Evolutionary conservation across 2,113 vertebrate species (phyloP).

Genomic region (Tyto alba): DNA sequence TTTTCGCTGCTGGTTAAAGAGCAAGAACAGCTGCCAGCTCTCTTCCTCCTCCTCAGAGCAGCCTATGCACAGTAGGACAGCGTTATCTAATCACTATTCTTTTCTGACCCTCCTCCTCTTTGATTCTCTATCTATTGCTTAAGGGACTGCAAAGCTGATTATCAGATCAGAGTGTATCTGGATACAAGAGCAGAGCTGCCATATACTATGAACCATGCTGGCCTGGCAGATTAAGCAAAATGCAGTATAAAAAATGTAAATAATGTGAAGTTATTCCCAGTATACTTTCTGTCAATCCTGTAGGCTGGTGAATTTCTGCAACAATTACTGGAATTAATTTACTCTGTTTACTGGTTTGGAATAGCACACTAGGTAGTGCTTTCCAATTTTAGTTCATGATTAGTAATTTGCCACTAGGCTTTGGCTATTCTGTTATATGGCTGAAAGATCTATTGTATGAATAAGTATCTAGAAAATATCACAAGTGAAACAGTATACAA

Average conservation of each 20-base stretch:
- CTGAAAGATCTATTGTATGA: not conserved
- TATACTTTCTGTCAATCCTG: not conserved
- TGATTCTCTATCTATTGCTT: not conserved
- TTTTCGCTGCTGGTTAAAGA: not conserved
- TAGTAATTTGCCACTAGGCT: not conserved
- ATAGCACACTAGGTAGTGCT: not conserved
- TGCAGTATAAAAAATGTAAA: not conserved
- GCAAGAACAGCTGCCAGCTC: not conserved
- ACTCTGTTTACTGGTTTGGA: not conserved
- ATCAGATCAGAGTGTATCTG: not conserved
- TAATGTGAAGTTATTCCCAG: not conserved
- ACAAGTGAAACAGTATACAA: not conserved
- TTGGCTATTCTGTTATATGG: not conserved
- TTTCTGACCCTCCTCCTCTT: not conserved
- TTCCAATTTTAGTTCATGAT: not conserved
- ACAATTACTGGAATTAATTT: not conserved
- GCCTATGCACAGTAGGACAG: rapidly evolving
- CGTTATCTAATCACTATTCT: not conserved
- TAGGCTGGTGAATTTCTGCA: not conserved
- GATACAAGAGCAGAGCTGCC: not conserved
- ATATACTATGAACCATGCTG: not conserved
- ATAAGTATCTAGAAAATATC: not conserved
- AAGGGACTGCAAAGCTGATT: not conserved
- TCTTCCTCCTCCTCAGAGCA: not conserved
- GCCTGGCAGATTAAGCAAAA: not conserved